Evolutionary conservation across 2,113 vertebrate species (phyloP).

Genomic region (Romanogobio albipinnatus): DNA sequence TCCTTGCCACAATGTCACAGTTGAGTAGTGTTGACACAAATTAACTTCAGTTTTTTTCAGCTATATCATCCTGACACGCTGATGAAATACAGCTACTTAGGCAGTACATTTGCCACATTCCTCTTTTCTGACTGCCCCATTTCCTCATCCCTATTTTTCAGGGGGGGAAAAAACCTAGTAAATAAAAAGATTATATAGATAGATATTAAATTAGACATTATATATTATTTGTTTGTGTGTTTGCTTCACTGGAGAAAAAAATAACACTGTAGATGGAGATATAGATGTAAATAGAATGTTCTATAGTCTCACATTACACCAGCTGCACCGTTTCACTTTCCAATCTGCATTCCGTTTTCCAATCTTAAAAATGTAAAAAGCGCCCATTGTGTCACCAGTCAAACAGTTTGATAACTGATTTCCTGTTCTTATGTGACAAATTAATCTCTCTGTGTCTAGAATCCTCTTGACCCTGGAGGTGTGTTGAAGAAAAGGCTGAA

Average conservation of each 20-base stretch:
- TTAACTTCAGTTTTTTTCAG: no score
- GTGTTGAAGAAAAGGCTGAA: conserved; percentile 91
- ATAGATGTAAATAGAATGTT: neutral
- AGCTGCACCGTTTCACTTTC: neutral
- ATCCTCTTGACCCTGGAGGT: conserved; percentile 81
- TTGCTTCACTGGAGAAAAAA: neutral
- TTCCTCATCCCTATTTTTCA: no score
- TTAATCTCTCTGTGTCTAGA: neutral
- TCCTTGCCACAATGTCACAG: neutral
- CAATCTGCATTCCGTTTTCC: neutral
- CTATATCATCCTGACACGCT: no score
- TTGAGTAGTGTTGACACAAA: no score
- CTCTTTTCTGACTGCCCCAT: no score
- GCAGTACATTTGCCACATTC: no score
- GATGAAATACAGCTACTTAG: no score
- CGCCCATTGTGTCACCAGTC: neutral
- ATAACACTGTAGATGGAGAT: neutral
- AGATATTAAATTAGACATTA: no score
- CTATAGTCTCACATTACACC: neutral
- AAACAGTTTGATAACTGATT: neutral
- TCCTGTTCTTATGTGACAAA: neutral
- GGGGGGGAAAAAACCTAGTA: no score
- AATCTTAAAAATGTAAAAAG: neutral
- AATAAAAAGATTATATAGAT: no score
- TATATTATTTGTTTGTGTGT: neutral